phyloP scores from a whole-genome alignment of 2,888 invertebrate genomes.

The Elysia crispata region DNA sequence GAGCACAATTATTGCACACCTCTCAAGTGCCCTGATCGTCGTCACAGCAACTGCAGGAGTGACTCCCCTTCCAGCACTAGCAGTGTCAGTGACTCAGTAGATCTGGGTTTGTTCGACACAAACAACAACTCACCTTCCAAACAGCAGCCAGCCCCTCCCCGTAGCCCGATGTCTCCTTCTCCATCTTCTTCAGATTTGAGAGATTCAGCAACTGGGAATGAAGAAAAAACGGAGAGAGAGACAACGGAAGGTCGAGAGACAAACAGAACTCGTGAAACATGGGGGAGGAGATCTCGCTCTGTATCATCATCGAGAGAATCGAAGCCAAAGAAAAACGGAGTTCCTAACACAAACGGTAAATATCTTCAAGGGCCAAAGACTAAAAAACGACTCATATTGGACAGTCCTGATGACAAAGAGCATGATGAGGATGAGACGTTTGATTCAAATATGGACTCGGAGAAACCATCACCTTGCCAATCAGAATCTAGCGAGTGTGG shows the following conservation, averaged over 20 bases:
- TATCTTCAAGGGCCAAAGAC: no score
- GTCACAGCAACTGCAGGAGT: background rate
- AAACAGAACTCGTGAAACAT: background rate
- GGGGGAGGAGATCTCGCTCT: background rate
- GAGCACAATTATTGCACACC: slow-evolving; percentile 48
- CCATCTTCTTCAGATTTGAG: no score
- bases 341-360: no score
- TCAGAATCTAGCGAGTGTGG: background rate
- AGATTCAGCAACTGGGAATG: background rate
- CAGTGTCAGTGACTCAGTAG: background rate
- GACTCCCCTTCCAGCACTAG: background rate
- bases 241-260: background rate
- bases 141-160: no score
- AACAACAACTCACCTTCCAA: slow-evolving; percentile 47
- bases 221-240: background rate
- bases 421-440: no score
- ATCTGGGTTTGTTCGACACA: slow-evolving; percentile 26
- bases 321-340: no score
- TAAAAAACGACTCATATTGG: no score
- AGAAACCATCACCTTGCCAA: background rate
- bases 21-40: slow-evolving; percentile 29
- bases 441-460: no score
- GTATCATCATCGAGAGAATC: no score
- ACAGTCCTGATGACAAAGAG: no score
- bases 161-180: no score